Percentiles rank a stretch among this genome's conserved stretches.
Conservation (phyloP, 1,140 invertebrate species). For the Melitaea cinxia region DNA sequence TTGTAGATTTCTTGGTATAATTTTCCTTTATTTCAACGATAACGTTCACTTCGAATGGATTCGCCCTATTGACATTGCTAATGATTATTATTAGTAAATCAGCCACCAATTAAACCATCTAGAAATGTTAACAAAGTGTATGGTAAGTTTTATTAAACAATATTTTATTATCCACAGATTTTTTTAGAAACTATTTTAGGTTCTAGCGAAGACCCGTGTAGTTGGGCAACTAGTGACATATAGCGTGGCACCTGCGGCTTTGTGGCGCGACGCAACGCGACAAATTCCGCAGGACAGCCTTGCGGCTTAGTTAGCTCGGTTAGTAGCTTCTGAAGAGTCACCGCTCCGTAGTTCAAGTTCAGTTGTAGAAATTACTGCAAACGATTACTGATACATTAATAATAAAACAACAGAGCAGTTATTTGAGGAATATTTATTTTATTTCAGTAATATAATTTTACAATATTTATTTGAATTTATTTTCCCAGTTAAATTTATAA, state of each 20-base stretch:
- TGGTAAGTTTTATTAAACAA: not conserved
- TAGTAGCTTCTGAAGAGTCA: constrained; percentile 35
- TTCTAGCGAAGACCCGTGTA: constrained; percentile 36
- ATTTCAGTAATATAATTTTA: too few species aligned
- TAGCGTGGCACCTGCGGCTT: constrained; percentile 49
- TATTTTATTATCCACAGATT: too few species aligned
- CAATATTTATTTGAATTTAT: too few species aligned
- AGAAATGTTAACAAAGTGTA: not conserved
- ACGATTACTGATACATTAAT: not conserved
- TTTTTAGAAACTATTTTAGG: constrained; percentile 20
- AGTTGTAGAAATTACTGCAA: not conserved
- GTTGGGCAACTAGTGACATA: constrained; percentile 41
- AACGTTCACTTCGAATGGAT: constrained; percentile 28
- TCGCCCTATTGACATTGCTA: constrained; percentile 24
- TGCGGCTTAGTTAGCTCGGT: constrained; percentile 44
- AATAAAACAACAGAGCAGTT: not conserved
- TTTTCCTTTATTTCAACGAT: constrained; percentile 22
- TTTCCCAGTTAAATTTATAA: too few species aligned
- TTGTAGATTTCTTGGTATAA: constrained; percentile 31
- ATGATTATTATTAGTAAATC: constrained; percentile 17
- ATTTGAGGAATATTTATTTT: too few species aligned
- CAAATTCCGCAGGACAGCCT: constrained; percentile 48
- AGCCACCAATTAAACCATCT: not conserved
- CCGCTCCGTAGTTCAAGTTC: constrained; percentile 19
- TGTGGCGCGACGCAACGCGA: constrained; percentile 44